phyloP scores from a whole-genome alignment of 2,888 invertebrate species.

The Dendrolimus pini region DNA sequence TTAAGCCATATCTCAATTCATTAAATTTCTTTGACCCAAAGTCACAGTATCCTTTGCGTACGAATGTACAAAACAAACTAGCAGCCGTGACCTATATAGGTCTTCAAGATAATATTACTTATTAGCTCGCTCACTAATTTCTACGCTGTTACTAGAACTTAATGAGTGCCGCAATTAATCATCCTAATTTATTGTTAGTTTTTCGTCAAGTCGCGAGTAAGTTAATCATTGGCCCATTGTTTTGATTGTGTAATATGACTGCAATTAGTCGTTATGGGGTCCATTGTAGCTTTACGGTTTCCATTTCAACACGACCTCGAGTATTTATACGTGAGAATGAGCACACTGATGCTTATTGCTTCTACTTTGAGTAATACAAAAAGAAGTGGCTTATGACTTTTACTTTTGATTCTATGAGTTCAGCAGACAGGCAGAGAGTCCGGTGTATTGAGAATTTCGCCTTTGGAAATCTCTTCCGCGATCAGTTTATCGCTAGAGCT shows the following conservation, averaged over 20 bases:
- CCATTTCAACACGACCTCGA: conserved; percentile 38
- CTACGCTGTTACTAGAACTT: too few relatives aligned
- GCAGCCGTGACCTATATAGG: too few relatives aligned
- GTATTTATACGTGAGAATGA: conserved; percentile 38
- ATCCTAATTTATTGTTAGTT: background rate
- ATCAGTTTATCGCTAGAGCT: background rate
- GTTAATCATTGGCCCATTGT: background rate
- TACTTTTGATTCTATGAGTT: too few relatives aligned
- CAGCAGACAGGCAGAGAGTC: too few relatives aligned
- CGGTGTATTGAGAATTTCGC: background rate
- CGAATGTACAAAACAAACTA: too few relatives aligned
- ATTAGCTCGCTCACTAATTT: too few relatives aligned
- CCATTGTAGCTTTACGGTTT: conserved; percentile 38
- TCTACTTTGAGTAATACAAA: conserved; percentile 12
- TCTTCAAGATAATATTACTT: too few relatives aligned
- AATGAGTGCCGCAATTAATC: background rate
- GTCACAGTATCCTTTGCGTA: too few relatives aligned
- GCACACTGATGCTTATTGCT: conserved; percentile 24
- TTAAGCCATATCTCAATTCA: too few relatives aligned
- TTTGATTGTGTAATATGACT: conserved; percentile 25
- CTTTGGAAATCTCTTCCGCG: conserved; percentile 12
- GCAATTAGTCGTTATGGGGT: conserved; percentile 27
- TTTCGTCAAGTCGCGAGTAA: background rate
- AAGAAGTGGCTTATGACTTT: conserved; percentile 1
- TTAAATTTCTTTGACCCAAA: too few relatives aligned